Base-by-base conservation (phyloP, 2,113 vertebrate species). In the Hemichromis elongatus region DNA sequence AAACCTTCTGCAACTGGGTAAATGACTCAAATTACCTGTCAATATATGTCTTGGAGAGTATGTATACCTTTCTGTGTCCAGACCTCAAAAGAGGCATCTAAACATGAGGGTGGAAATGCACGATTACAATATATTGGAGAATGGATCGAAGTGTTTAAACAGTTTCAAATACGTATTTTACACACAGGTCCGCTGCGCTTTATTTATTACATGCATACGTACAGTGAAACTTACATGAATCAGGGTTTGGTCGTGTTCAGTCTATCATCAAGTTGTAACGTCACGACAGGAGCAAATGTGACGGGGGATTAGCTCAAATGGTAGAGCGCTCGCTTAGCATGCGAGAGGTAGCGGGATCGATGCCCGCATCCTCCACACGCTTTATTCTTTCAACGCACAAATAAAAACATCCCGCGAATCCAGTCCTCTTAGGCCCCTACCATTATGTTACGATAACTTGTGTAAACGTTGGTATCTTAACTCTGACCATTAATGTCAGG, bases 261-360 rank as follows among this genome's bases (percentile, higher is more conserved):
- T 61, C 35, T 18, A 61, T 61, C 9, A 1, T 6, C 1, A 0
- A 0, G 0, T 61, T 11, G 9, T 33, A 59, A 19, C 1, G 16
- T 30, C 14, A 30, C n/a, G n/a, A n/a, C n/a, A n/a, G n/a, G n/a
- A n/a, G n/a, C n/a, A n/a, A n/a, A n/a, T n/a, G n/a, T n/a, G n/a
- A n/a, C n/a, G n/a, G 95, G 94, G 93, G 93, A 96, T 96, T 92
- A 94, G 94, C 95, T 96, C 91, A 96, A 93, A 96, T 95, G 92
- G 96, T 96, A 96, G 94, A 96, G 96, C 94, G 92, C 91, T 96
- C 92, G 91, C 96, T 96, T 96, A 95, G 94, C 89, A 94, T 96
- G 95, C 92, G 95, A 92, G 85, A 95, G 90, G 95, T 95, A 96
- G 96, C 90, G 94, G 95, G 95, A 89, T 93, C 78, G 53, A 94